A percentile compares a stretch with the other conserved stretches of the same genome.
phyloP scores from a whole-genome alignment of 2,113 vertebrate genomes.

The Glareola pratincola region DNA sequence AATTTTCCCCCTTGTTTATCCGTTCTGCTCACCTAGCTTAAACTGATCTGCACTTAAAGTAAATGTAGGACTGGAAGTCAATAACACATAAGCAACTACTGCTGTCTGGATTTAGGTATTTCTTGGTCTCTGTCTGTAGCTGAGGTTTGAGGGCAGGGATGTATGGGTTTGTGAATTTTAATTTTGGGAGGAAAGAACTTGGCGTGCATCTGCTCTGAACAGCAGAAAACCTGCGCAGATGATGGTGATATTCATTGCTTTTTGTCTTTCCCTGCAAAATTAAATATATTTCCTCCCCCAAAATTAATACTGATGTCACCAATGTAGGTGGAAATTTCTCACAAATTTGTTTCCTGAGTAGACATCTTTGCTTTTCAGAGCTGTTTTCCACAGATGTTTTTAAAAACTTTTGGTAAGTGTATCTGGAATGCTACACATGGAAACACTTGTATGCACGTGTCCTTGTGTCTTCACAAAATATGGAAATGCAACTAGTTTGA shows the following conservation, averaged over 20 bases:
- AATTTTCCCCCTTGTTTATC: background rate
- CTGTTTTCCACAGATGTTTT: background rate
- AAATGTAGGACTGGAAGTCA: background rate
- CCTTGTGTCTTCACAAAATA: background rate
- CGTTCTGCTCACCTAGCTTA: background rate
- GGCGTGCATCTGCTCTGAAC: fast-evolving
- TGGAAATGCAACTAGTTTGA: background rate
- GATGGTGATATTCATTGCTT: background rate
- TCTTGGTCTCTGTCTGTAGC: background rate
- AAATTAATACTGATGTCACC: background rate
- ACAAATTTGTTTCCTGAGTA: background rate
- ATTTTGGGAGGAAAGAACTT: background rate
- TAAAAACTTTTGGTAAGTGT: background rate
- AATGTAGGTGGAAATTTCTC: background rate
- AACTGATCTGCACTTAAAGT: background rate
- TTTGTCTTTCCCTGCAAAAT: background rate
- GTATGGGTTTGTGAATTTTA: background rate
- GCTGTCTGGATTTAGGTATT: background rate
- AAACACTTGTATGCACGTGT: background rate
- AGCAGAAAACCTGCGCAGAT: background rate
- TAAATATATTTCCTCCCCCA: background rate
- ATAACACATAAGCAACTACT: background rate
- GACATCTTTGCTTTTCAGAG: background rate
- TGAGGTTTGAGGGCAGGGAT: background rate
- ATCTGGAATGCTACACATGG: background rate